Conservation (phyloP, 1,140 invertebrate genomes). For the Caerostris darwini region DNA sequence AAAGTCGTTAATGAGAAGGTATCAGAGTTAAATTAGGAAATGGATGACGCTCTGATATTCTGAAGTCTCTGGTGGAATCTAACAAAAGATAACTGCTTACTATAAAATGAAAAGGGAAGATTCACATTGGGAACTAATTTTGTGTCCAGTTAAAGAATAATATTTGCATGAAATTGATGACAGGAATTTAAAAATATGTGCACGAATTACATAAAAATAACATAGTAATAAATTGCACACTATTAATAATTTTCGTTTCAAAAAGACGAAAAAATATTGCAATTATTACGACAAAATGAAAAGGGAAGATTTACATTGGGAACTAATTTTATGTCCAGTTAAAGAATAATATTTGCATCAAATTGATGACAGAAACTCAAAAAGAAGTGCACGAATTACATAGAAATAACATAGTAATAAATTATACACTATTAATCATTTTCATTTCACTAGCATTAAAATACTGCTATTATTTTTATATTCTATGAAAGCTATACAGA, state of each 20-base stretch:
- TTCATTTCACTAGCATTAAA: no score
- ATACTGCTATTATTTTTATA: no score
- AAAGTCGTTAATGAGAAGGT: constrained; percentile 53
- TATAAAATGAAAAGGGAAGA: background rate
- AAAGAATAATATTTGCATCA: no score
- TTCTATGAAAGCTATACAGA: no score
- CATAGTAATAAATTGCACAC: no score
- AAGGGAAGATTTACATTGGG: no score
- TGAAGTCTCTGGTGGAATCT: constrained; percentile 26
- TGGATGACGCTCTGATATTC: constrained; percentile 27
- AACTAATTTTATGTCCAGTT: no score
- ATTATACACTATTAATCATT: no score
- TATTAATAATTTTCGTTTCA: no score
- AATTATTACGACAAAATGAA: no score
- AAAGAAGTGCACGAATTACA: background rate
- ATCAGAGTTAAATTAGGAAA: constrained; percentile 51
- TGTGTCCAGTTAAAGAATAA: background rate
- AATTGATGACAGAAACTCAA: background rate
- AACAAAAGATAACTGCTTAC: background rate
- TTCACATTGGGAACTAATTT: constrained; percentile 31
- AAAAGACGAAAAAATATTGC: no score
- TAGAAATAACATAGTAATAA: no score
- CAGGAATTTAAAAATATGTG: background rate
- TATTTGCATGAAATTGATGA: background rate
- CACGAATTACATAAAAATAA: background rate